Evolutionary conservation across 2,888 invertebrate genomes (phyloP), one percentile per base, ranked within the genome.

Genomic region (Agrotis clavis): DNA sequence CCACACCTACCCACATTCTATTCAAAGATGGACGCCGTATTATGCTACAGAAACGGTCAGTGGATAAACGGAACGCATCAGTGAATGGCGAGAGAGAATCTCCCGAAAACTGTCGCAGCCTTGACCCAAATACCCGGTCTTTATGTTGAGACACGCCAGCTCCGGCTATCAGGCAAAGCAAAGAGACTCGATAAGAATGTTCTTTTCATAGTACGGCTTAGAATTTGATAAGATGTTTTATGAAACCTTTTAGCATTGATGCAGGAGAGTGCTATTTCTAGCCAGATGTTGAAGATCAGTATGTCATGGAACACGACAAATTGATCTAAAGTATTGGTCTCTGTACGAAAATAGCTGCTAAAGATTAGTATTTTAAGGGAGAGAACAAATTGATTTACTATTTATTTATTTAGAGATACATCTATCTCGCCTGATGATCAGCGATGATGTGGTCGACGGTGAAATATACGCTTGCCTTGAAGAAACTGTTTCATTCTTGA

Each of bases 41-140:
- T 59, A 59, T 21, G 30, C 25, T 45, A 5, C 19, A 30, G 50
- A 67, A 63, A 75, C 21, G 80, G 60, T 64, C 45, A 73, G 5
- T 60, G 30, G 80, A 60, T 79, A 62, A 76, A 64, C 35, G 50
- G 41, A 64, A 81, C 76, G 61, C 76, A 64, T 63, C 66, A 66
- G 51, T 79, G 62, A 81, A 81, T 64, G 66, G 69, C 69, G 30
- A 62, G 30, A 50, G 16, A 18, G 75, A 21, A 61, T 53, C 47
- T 64, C 54, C 82, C 79, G 25, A 71, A 79, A 79, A 77, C 50
- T 67, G 67, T 53, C 21, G 13, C 30, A 41, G 30, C 79, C 79
- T 71, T 79, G 79, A 79, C 82, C 79, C 30, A 35, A 59, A 71
- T 77, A 18, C 48, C 18, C 60, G 19, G 25, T 64, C 67, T 77